Conservation (phyloP, 2,888 invertebrate species). For the Erpobdella octoculata region DNA sequence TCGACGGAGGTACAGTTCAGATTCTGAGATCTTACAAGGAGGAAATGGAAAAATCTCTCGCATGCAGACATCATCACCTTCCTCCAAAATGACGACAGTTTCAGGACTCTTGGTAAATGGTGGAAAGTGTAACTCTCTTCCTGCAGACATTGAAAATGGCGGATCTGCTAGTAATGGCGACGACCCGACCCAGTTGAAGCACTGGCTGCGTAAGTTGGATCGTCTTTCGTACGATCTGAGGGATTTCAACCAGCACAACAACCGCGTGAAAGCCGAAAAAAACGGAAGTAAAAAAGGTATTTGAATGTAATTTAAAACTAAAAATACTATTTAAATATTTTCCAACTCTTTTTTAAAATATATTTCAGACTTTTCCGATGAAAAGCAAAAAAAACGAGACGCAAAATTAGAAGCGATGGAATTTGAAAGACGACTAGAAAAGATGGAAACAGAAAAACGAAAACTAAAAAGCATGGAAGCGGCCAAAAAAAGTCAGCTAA, state of each 20-base stretch:
- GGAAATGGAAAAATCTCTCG: constrained; percentile 6
- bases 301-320: constrained; percentile 3
- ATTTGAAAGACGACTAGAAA: not conserved
- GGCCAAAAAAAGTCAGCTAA: not conserved
- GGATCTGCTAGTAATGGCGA: constrained; percentile 35
- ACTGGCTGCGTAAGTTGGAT: constrained; percentile 49
- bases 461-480: not conserved
- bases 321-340: not conserved
- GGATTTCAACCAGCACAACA: constrained; percentile 32
- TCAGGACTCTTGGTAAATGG: not conserved
- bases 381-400: not conserved
- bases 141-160: constrained; percentile 40
- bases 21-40: constrained; percentile 66
- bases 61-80: constrained; percentile 13
- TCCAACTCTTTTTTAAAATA: not conserved
- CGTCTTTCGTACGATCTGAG: constrained; percentile 54
- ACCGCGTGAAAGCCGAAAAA: not conserved
- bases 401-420: not conserved
- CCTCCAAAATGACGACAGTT: not conserved
- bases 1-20: constrained; percentile 65
- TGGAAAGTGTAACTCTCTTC: constrained; percentile 40
- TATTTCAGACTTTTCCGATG: not conserved
- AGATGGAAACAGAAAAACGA: not conserved
- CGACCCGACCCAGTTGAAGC: constrained; percentile 46
- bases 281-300: constrained; percentile 3